Evolutionary conservation across 2,113 vertebrate species (phyloP).

Genomic region (Athene noctua): DNA sequence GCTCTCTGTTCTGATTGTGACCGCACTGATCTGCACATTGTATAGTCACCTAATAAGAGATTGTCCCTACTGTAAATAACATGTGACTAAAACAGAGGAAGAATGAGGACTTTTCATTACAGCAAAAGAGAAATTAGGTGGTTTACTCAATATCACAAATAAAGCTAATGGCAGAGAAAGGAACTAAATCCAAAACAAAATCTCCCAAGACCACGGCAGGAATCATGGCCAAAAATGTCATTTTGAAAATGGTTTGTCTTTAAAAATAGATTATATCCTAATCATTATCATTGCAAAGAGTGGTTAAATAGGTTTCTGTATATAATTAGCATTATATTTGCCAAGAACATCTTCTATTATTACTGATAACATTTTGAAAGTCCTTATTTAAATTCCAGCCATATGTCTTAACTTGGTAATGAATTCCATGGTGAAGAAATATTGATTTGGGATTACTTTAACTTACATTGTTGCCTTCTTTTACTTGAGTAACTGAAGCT

Average conservation of each 20-base stretch:
- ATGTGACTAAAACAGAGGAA: not conserved
- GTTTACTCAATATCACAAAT: not conserved
- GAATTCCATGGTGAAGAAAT: not conserved
- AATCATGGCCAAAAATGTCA: not conserved
- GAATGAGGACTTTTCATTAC: not conserved
- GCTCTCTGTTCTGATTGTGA: not conserved
- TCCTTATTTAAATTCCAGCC: not conserved
- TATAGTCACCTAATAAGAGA: not conserved
- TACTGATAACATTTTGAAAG: not conserved
- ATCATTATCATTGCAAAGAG: not conserved
- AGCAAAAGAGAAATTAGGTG: not conserved
- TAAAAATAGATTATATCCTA: not conserved
- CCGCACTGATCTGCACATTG: not conserved
- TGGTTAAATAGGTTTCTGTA: constrained; percentile 3
- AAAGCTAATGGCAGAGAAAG: not conserved
- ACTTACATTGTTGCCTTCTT: not conserved
- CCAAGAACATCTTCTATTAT: not conserved
- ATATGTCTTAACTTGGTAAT: constrained; percentile 15
- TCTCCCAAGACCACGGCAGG: not conserved
- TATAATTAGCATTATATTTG: not conserved
- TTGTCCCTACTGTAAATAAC: not conserved
- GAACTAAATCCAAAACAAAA: not conserved
- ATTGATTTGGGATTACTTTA: constrained; percentile 16
- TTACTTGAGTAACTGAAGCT: not conserved
- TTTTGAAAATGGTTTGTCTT: not conserved